Evolutionary conservation across 1,140 invertebrate genomes (phyloP), one percentile per base, ranked within the genome.

Genomic region (Hypsibius dujardini): DNA sequence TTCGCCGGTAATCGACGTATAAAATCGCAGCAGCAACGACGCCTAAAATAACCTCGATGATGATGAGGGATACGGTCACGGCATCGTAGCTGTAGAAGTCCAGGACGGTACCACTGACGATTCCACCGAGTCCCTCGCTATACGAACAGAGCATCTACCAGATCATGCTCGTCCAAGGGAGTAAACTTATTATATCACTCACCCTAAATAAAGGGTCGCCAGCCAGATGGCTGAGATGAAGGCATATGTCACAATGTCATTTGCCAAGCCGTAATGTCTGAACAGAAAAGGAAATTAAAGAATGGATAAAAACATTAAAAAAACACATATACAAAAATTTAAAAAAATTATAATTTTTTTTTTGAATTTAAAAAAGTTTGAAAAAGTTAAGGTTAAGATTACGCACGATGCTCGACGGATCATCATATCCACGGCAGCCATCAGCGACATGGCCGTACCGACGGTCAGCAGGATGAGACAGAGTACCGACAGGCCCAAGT

Each of bases 141-240:
- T 15, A 67, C 7, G 50, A 67, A 67, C 12, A 42, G 42, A 12
- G 45, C 42, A 15, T 3, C 42, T 12, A 67, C 7, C 3, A 67
- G 45, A 67, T 42, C 42, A 45, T 67, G 12, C 12, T 7, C 45
- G 62, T 15, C 45, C 45, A 42, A 45, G 7, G 12, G 3, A 42
- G 45, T 67, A 12, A 67, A 45, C 12, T 45, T 67, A 15, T 15
- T 7, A 45, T 42, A 7, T 67, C 12, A 56, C n/a, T 56, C 45
- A 67, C 62, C 62, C 62, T 15, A 67, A 67, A 42, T 67, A 67
- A 42, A 67, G 62, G 7, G 62, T 15, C 62, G 62, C 42, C 12
- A 67, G 42, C 62, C 62, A 67, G 42, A 67, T 42, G 12, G 62
- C 62, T 12, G 62, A 67, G 12, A 67, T 12, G 62, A 67, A 67